Evolutionary conservation across 92 coral and sea anemone genomes (phyloP).

Genomic region (Siderastrea siderea): DNA sequence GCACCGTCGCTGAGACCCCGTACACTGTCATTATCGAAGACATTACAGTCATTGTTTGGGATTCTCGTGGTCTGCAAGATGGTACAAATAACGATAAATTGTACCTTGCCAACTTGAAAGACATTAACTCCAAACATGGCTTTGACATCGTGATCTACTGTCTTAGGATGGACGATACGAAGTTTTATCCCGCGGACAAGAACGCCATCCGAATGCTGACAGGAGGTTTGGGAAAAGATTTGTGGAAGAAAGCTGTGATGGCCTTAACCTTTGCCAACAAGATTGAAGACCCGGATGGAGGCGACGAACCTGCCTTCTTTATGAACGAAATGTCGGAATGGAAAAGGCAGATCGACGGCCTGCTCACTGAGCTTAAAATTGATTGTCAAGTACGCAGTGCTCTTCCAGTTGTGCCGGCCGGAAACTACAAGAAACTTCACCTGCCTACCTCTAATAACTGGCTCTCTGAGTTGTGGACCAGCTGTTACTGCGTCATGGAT

Average conservation of each 20-base stretch:
- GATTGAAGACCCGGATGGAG: slow-evolving; percentile 44
- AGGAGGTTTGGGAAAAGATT: slow-evolving; percentile 28
- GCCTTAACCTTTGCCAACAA: slow-evolving; percentile 70
- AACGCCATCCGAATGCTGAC: slow-evolving; percentile 39
- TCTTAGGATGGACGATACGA: slow-evolving; percentile 52
- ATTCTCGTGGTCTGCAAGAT: slow-evolving; percentile 66
- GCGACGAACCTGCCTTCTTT: slow-evolving; percentile 28
- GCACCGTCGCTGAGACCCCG: neutral
- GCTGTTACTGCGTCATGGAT: neutral
- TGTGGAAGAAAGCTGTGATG: slow-evolving; percentile 62
- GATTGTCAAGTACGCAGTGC: neutral
- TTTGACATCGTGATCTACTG: slow-evolving; percentile 60
- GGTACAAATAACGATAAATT: neutral
- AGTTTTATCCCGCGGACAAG: slow-evolving; percentile 28
- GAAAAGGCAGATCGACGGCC: slow-evolving; percentile 3
- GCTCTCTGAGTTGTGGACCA: slow-evolving; percentile 58
- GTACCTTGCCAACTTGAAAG: slow-evolving; percentile 32
- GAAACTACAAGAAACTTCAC: slow-evolving; percentile 1
- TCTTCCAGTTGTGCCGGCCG: slow-evolving; percentile 17
- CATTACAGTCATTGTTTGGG: slow-evolving; percentile 37
- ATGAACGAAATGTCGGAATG: slow-evolving; percentile 5
- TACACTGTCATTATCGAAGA: neutral
- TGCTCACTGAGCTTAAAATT: neutral
- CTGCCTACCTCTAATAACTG: slow-evolving; percentile 56
- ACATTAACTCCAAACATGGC: neutral